Evolutionary conservation across 2,888 invertebrate genomes (phyloP), one percentile per base, ranked within the genome.

Genomic region (Siphlonurus alternatus): DNA sequence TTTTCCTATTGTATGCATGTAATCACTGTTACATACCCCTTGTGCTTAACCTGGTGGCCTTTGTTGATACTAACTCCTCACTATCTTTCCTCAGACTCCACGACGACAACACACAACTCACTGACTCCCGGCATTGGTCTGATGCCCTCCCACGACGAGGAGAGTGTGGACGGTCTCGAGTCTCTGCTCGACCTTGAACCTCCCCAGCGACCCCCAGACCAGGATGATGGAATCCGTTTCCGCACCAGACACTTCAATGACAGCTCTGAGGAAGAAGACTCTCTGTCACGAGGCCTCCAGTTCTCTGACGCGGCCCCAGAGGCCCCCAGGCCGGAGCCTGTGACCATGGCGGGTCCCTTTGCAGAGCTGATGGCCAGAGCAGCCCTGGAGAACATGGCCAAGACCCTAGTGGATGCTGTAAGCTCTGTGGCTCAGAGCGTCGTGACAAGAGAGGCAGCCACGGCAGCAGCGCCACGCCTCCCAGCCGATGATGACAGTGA

Each of bases 231-330:
- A 53, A 75, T 77, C 19, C 71, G 72, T 64, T 77, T 77, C 66
- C 75, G 76, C 66, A 73, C 75, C 23, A 70, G 72, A 2, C 76
- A 77, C 69, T 77, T 77, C 68, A 75, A 75, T 65, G 74, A 72
- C 66, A 75, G 75, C 20, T 71, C 72, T 23, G 76, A 76, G 2
- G 76, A 76, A 38, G 74, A 75, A 64, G 71, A 69, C 10, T 65
- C 56, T 59, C 73, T 73, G 63, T 67, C 69, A 19, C 71, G 72
- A 65, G 75, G 73, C 25, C 69, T 75, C 64, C 68, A 67, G n/a
- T 74, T 75, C 66, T 66, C 72, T 3, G 73, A 74, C 53, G 64
- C 66, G 23, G 25, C 63, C 10, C 25, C 56, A 20, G 51, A 59
- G 25, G 25, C 18, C 0, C 59, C 25, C 10, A 15, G 5, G 15